Conservation (phyloP, 2,797 vertebrate genomes). For the Apodemus agrarius region DNA sequence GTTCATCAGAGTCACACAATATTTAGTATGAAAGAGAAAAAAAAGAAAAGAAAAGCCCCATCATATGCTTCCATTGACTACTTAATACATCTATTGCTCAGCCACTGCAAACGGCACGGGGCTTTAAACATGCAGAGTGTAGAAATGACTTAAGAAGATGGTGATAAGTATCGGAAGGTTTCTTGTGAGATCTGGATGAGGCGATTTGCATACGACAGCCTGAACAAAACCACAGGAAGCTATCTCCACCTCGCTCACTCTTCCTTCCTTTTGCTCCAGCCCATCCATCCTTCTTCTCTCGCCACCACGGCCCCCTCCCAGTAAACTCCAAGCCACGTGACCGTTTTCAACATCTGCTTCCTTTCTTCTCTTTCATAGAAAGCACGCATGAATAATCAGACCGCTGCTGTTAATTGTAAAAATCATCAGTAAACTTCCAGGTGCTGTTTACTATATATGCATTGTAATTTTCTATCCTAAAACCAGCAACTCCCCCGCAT, state of each 20-base stretch:
- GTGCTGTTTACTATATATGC: constrained; percentile 90
- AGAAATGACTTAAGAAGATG: accelerated
- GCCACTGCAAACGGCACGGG: not conserved
- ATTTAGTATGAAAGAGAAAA: not conserved
- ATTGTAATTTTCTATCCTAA: constrained; percentile 91
- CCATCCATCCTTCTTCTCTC: constrained; percentile 5
- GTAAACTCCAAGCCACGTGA: constrained; percentile 65
- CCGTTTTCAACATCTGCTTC: constrained; percentile 88
- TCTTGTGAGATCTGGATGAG: not conserved
- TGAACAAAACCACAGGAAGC: constrained; percentile 46
- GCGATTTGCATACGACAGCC: not conserved
- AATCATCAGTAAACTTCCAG: constrained; percentile 91
- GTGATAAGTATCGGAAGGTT: not conserved
- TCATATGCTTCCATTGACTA: not conserved
- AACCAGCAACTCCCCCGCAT: constrained; percentile 89
- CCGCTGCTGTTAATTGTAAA: constrained; percentile 90
- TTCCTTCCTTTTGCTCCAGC: not conserved
- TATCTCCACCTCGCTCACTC: constrained; percentile 67
- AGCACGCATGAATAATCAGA: constrained; percentile 88
- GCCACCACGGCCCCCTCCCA: not conserved
- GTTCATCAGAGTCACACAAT: not conserved
- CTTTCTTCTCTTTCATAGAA: constrained; percentile 89
- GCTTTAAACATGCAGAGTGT: not conserved
- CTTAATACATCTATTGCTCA: too few species aligned
- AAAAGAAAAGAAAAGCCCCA: not conserved